Percentiles rank a stretch among this genome's conserved stretches.
Evolutionary conservation across 2,113 vertebrate species (phyloP).

Genomic region (Apeltes quadracus): DNA sequence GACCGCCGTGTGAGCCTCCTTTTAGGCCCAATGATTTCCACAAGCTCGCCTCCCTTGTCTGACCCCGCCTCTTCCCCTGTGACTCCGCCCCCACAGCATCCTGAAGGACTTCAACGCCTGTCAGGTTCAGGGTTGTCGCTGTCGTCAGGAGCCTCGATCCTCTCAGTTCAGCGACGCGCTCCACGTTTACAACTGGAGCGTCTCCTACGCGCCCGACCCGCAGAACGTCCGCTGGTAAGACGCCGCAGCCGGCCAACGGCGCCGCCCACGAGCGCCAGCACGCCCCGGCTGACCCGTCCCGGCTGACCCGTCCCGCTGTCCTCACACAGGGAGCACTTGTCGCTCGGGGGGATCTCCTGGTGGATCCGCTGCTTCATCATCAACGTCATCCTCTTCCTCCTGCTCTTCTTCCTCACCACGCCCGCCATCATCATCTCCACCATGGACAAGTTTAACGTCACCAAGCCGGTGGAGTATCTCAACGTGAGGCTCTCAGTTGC

Average conservation of each 20-base stretch:
- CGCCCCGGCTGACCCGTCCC: neutral
- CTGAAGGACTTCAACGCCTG: constrained; percentile 97
- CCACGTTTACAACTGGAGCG: constrained; percentile 90
- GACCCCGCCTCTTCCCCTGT: neutral
- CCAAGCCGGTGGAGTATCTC: constrained; percentile 96
- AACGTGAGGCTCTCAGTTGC: constrained; percentile 81
- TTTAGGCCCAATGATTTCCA: too few species aligned
- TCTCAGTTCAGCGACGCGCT: constrained; percentile 93
- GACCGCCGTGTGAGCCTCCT: constrained; percentile 88
- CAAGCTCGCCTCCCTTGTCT: neutral
- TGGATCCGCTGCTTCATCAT: constrained; percentile 97
- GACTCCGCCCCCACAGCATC: constrained; percentile 81
- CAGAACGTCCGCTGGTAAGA: constrained; percentile 96
- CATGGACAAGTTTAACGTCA: constrained; percentile 99
- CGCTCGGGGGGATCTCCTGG: constrained; percentile 93
- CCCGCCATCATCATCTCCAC: constrained; percentile 98
- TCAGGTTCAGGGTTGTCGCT: constrained; percentile 92
- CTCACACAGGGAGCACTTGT: constrained; percentile 90
- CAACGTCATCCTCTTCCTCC: constrained; percentile 95
- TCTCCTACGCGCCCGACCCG: constrained; percentile 94
- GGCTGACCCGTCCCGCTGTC: neutral
- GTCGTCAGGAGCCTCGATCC: constrained; percentile 85
- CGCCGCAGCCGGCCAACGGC: neutral
- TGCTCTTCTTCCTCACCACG: constrained; percentile 98
- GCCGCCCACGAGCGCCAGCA: neutral